Evolutionary conservation across 2,113 vertebrate species (phyloP).

Genomic region (Spea bombifrons): DNA sequence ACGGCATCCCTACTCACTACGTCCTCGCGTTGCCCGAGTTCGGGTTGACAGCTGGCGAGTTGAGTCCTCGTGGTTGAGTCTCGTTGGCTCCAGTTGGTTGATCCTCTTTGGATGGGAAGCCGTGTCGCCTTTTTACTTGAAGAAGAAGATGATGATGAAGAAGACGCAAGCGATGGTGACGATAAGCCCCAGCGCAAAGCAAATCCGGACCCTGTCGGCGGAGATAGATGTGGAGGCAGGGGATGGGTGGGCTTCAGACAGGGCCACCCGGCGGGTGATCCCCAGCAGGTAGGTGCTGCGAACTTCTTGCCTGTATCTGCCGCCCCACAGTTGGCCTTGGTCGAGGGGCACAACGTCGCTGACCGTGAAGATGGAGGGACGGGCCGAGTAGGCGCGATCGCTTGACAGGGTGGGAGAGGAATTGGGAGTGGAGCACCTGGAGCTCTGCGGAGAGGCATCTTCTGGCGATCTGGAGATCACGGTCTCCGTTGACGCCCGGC

Average conservation of each 20-base stretch:
- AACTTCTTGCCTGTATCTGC: conserved; percentile 38
- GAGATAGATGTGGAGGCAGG: conserved; percentile 38
- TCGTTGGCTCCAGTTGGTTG: no score
- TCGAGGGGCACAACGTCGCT: conserved; percentile 50
- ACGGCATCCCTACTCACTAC: no score
- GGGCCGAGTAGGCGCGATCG: neutral
- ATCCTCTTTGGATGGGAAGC: no score
- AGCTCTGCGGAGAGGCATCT: neutral
- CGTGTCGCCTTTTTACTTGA: neutral
- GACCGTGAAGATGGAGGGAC: conserved; percentile 45
- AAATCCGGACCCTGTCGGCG: conserved; percentile 59
- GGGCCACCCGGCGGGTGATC: conserved; percentile 47
- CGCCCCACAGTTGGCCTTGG: neutral
- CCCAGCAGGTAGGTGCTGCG: conserved; percentile 50
- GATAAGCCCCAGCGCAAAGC: conserved; percentile 59
- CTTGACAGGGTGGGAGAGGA: neutral
- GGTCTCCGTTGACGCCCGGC: accelerated
- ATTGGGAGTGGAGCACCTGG: accelerated
- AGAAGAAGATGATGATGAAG: conserved; percentile 59
- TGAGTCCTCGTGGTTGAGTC: no score
- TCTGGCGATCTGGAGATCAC: neutral
- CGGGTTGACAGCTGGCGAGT: no score
- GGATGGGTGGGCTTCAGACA: conserved; percentile 49
- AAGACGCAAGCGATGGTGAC: conserved; percentile 58
- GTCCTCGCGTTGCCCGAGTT: no score